Conservation (phyloP, 1,140 invertebrate genomes). For the Drosophila carrolli region DNA sequence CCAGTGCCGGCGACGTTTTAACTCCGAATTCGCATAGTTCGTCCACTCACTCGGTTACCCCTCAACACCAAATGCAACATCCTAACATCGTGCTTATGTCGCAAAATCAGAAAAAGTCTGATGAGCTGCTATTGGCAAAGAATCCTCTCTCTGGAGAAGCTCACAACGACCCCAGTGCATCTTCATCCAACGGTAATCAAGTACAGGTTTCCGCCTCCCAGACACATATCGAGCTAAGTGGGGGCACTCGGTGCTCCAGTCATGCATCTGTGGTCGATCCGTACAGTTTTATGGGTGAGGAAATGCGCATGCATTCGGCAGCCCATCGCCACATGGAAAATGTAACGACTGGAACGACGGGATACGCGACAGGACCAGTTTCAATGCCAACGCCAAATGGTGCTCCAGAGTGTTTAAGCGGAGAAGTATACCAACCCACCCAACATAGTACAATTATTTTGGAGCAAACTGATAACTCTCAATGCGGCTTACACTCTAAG, state of each 20-base stretch:
- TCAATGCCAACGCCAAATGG: constrained; percentile 18
- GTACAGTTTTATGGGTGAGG: constrained; percentile 63
- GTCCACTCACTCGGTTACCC: constrained; percentile 86
- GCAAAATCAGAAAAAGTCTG: constrained; percentile 48
- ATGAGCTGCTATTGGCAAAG: constrained; percentile 40
- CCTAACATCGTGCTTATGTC: constrained; percentile 16
- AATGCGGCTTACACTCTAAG: constrained; percentile 18
- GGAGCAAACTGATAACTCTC: constrained; percentile 18
- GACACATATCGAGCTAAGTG: constrained; percentile 12
- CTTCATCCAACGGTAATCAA: constrained; percentile 25
- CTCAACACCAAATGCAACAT: constrained; percentile 72
- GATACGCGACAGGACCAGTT: constrained; percentile 21
- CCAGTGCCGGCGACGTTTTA: constrained; percentile 91
- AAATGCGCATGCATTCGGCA: constrained; percentile 52
- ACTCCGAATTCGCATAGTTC: constrained; percentile 87
- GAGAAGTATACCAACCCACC: constrained; percentile 18
- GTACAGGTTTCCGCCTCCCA: background rate
- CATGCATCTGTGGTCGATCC: constrained; percentile 46
- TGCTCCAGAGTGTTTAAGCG: constrained; percentile 19
- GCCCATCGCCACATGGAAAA: constrained; percentile 15
- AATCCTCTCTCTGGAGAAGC: background rate
- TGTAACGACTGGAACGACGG: constrained; percentile 3
- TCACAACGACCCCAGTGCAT: constrained; percentile 3
- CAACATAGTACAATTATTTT: constrained; percentile 16
- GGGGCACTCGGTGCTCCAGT: constrained; percentile 5